These are phyloP conservation scores for Zeuzera pyrina DNA, from an alignment of 2,888 invertebrate species.

Conservation along the genomic window DNA sequence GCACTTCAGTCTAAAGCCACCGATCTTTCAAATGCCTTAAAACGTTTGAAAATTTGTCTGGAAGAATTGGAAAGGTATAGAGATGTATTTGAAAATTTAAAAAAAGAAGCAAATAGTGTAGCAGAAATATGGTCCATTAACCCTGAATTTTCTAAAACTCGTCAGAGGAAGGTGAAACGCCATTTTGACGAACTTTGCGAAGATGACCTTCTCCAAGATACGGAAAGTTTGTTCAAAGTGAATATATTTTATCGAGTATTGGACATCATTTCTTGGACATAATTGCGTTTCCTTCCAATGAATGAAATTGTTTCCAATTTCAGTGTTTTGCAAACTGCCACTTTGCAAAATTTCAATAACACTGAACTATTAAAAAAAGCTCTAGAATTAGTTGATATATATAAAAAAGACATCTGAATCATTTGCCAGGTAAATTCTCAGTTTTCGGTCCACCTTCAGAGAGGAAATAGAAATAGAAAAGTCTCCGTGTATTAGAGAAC, in stretches of 20 bases:
- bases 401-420: constrained; percentile 11
- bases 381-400: constrained; percentile 10
- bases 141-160: no score
- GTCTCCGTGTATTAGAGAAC: no score
- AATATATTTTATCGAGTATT: constrained; percentile 16
- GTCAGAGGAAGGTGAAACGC: constrained; percentile 17
- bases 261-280: constrained; percentile 14
- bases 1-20: no score
- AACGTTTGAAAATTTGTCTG: no score
- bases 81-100: no score
- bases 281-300: no score
- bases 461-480: no score
- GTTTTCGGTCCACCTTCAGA: no score
- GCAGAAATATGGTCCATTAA: no score
- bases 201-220: constrained; percentile 16
- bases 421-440: constrained; percentile 11
- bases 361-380: constrained; percentile 13
- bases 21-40: no score
- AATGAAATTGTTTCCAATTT: constrained; percentile 15
- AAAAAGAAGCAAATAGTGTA: no score
- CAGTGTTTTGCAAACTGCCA: constrained; percentile 13
- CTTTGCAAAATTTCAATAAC: constrained; percentile 12
- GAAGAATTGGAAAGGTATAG: no score
- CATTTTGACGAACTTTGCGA: constrained; percentile 18
- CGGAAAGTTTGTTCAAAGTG: constrained; percentile 11